Evolutionary conservation across 2,888 invertebrate genomes (phyloP).

Genomic region (Antheraea yamamai): DNA sequence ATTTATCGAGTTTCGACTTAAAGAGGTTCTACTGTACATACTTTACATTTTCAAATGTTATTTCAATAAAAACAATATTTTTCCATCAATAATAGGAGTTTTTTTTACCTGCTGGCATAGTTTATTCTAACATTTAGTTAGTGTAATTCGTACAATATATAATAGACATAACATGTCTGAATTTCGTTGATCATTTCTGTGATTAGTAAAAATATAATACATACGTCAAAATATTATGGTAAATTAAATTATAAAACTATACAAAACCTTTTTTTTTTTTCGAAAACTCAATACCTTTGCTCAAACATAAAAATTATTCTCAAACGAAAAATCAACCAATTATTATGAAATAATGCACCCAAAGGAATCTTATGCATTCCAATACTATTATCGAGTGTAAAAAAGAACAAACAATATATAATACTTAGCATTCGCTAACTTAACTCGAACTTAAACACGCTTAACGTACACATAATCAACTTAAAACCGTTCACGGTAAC

Average conservation of each 20-base stretch:
- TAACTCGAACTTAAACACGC: constrained; percentile 29
- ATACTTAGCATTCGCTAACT: constrained; percentile 45
- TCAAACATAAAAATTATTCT: not conserved
- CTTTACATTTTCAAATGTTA: too few species aligned
- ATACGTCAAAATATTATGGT: not conserved
- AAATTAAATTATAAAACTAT: constrained; percentile 8
- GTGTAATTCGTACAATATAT: not conserved
- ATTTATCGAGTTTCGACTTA: too few species aligned
- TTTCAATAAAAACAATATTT: not conserved
- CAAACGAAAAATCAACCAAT: not conserved
- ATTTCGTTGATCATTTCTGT: not conserved
- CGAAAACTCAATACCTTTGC: not conserved
- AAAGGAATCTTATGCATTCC: constrained; percentile 47
- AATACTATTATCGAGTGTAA: constrained; percentile 19
- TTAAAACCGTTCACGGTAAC: constrained; percentile 14
- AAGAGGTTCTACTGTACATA: too few species aligned
- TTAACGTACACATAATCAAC: constrained; percentile 27
- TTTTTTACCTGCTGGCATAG: not conserved
- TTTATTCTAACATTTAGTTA: not conserved
- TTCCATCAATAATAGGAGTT: too few species aligned
- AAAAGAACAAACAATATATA: constrained; percentile 42
- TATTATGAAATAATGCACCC: constrained; percentile 7
- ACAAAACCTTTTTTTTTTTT: not conserved
- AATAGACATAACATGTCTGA: not conserved
- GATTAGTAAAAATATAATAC: not conserved